These are phyloP conservation scores for Clarias magur DNA, from an alignment of 2,113 vertebrate genomes.

Conservation along the genomic window DNA sequence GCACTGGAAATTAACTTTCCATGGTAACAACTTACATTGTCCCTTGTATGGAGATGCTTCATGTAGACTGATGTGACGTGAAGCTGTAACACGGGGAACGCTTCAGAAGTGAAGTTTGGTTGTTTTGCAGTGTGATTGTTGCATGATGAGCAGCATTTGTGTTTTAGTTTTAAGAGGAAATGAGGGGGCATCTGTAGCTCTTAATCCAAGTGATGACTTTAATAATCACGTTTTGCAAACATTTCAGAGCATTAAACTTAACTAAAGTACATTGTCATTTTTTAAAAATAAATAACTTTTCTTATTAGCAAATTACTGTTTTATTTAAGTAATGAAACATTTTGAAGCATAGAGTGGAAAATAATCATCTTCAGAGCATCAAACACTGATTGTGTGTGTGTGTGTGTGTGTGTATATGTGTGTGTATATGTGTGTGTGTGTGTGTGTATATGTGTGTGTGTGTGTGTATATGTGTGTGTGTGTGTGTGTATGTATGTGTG, in stretches of 20 bases:
- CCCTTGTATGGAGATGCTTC: too few species aligned
- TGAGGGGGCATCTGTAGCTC: not conserved
- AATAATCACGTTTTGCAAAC: not conserved
- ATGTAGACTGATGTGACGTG: not conserved
- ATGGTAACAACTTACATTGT: too few species aligned
- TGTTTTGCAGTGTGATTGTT: not conserved
- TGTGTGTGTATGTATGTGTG: too few species aligned
- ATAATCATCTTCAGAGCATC: not conserved
- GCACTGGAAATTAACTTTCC: too few species aligned
- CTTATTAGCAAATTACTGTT: not conserved
- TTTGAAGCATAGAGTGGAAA: not conserved
- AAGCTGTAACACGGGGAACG: not conserved
- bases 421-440: too few species aligned
- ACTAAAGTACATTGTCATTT: not conserved
- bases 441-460: too few species aligned
- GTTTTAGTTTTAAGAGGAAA: not conserved
- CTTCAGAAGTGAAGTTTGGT: too few species aligned
- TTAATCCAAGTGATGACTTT: not conserved
- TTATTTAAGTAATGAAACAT: not conserved
- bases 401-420: too few species aligned
- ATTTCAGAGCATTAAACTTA: not conserved
- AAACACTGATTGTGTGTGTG: too few species aligned
- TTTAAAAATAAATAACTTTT: not conserved
- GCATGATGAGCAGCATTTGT: not conserved
- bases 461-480: too few species aligned